phyloP scores from a whole-genome alignment of 2,113 vertebrate genomes.

The Thomomys bottae region DNA sequence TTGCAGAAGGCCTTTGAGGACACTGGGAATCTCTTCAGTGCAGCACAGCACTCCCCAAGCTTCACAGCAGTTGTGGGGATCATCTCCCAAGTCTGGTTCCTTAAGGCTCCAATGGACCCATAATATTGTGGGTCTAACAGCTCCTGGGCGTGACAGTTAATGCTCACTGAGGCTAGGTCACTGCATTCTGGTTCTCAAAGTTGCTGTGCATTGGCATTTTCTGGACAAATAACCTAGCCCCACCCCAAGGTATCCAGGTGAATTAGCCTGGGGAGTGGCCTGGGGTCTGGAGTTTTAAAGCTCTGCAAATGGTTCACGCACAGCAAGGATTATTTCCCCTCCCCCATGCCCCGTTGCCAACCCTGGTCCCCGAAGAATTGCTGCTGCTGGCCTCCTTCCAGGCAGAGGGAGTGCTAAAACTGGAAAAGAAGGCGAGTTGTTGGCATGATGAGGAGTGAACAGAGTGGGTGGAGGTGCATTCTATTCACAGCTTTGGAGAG shows the following conservation, averaged over 20 bases:
- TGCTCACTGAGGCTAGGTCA: neutral
- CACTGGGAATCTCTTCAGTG: neutral
- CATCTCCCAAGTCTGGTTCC: neutral
- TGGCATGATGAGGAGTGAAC: neutral
- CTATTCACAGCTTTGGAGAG: neutral
- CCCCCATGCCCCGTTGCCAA: neutral
- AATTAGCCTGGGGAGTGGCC: neutral
- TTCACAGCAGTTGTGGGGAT: neutral
- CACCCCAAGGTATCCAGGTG: neutral
- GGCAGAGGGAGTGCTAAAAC: neutral
- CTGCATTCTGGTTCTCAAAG: neutral
- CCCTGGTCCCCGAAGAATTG: fast-evolving
- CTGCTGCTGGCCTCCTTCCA: too few species aligned
- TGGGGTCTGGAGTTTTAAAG: neutral
- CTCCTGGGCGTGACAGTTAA: neutral
- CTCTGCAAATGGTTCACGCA: neutral
- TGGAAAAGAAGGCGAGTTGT: neutral
- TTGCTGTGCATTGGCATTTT: fast-evolving
- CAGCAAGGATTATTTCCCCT: neutral
- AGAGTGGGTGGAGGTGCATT: too few species aligned
- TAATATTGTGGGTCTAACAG: neutral
- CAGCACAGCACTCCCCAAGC: neutral
- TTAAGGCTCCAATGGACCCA: fast-evolving
- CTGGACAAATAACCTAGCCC: neutral
- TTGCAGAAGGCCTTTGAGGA: neutral